Evolutionary conservation across 2,113 vertebrate genomes (phyloP).

Genomic region (Pseudorectes ferrugineus): DNA sequence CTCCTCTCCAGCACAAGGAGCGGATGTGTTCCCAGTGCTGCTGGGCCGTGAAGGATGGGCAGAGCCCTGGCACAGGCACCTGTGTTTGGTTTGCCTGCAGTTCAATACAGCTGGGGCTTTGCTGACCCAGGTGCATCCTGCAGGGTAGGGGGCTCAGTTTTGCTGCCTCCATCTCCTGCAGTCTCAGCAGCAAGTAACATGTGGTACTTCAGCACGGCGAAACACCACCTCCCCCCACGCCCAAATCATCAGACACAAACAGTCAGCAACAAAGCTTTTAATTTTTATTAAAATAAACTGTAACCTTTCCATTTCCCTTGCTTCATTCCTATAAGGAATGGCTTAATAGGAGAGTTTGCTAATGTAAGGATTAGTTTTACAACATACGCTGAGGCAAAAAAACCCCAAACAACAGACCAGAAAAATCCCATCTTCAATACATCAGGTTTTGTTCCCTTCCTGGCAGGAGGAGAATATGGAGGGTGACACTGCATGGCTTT

Average conservation of each 20-base stretch:
- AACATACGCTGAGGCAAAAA: not conserved
- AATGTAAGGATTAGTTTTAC: not conserved
- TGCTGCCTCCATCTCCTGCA: not conserved
- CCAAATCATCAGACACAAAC: not conserved
- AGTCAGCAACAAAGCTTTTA: not conserved
- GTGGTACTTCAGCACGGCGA: rapidly evolving
- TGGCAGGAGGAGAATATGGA: not conserved
- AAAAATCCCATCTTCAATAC: not conserved
- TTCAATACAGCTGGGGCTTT: not conserved
- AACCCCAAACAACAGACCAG: not conserved
- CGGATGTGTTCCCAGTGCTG: rapidly evolving
- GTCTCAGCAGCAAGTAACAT: not conserved
- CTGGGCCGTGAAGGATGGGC: not conserved
- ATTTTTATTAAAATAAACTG: conserved; percentile 40
- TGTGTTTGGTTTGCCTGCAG: rapidly evolving
- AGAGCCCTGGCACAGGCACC: rapidly evolving
- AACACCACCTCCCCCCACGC: rapidly evolving
- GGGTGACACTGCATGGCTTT: not conserved
- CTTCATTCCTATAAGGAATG: not conserved
- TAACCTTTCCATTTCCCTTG: not conserved
- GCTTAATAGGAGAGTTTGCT: not conserved
- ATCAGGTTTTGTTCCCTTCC: not conserved
- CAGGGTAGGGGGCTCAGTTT: not conserved
- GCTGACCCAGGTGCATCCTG: not conserved
- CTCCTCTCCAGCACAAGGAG: not conserved